Conservation (phyloP, 2,113 vertebrate species). For the Malaclemys terrapin region DNA sequence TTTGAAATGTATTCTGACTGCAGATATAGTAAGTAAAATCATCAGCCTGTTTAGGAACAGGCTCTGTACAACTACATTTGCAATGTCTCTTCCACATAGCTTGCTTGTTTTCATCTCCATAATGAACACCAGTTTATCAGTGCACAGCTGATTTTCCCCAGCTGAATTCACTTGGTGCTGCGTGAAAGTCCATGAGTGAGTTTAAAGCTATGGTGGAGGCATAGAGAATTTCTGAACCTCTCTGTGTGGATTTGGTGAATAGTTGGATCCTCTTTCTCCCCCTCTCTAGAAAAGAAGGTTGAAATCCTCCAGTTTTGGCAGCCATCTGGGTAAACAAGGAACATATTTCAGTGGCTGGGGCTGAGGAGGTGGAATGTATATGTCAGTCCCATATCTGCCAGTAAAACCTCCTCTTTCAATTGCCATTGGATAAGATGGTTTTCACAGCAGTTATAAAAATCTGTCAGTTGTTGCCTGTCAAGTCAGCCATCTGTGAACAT, state of each 20-base stretch:
- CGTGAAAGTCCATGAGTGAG: constrained; percentile 2
- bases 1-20: constrained; percentile 53
- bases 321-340: not conserved
- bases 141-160: constrained; percentile 24
- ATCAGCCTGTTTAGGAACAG: constrained; percentile 60
- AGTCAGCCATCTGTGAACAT: not conserved
- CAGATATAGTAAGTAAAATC: constrained; percentile 37
- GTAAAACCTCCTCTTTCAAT: not conserved
- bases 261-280: not conserved
- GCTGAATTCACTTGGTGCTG: constrained; percentile 47
- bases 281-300: not conserved
- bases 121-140: constrained; percentile 23
- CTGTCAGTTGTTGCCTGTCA: constrained; percentile 36
- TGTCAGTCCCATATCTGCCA: not conserved
- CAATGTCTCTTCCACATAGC: constrained; percentile 24
- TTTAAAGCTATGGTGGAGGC: not conserved
- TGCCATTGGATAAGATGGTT: not conserved
- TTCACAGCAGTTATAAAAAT: constrained; percentile 6
- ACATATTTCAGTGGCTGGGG: not conserved
- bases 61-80: constrained; percentile 33
- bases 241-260: not conserved
- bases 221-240: not conserved
- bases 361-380: not conserved
- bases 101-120: constrained; percentile 11
- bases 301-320: not conserved